These are phyloP conservation scores for Helicolenus hilgendorfi DNA, from an alignment of 2,797 vertebrate genomes.

Conservation along the genomic window DNA sequence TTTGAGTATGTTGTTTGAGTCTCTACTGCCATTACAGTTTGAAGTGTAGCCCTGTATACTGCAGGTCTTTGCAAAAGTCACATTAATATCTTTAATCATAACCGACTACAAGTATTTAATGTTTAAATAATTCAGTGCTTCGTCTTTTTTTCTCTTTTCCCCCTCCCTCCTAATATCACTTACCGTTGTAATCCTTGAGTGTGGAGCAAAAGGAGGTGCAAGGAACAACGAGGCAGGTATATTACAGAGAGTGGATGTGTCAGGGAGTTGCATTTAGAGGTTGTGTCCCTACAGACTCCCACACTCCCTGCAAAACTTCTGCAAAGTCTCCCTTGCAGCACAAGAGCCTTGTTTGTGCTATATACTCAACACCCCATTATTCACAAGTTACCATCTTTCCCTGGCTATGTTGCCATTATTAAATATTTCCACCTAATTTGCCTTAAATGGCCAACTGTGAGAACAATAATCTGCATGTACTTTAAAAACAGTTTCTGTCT, in stretches of 20 bases:
- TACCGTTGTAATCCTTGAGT: not conserved
- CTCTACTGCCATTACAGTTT: not conserved
- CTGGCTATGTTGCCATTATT: slow-evolving; percentile 30
- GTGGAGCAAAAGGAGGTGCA: not conserved
- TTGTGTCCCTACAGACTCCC: not conserved
- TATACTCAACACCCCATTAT: not conserved
- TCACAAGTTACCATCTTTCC: slow-evolving; percentile 8
- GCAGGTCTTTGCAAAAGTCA: not conserved
- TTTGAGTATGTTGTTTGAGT: not conserved
- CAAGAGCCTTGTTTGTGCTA: not conserved
- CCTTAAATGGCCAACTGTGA: slow-evolving; percentile 19
- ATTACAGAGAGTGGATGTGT: not conserved
- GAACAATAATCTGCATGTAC: slow-evolving; percentile 16
- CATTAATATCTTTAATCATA: not conserved
- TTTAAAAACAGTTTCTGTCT: slow-evolving; percentile 6
- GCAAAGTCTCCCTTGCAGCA: not conserved
- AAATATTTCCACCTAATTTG: slow-evolving; percentile 39
- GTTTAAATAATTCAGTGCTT: not conserved
- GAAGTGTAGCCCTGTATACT: not conserved
- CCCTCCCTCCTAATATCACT: not conserved
- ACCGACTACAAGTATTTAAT: not conserved
- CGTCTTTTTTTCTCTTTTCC: not conserved
- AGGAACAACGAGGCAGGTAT: not conserved
- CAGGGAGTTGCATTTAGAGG: not conserved
- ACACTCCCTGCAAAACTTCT: not conserved